Conservation (phyloP, 2,888 invertebrate genomes). For the Cosmopolites sordidus region DNA sequence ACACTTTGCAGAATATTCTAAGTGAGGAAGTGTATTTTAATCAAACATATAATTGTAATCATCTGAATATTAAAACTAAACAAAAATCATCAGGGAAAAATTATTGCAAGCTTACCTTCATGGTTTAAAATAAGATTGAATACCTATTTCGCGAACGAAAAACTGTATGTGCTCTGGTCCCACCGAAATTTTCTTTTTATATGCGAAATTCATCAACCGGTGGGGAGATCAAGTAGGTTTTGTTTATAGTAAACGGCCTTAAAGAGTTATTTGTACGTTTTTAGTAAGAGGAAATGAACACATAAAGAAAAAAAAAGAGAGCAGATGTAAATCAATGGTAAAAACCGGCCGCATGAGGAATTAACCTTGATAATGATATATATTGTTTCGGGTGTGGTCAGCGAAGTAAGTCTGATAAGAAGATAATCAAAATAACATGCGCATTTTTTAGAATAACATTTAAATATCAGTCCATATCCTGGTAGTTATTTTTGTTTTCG, state of each 20-base stretch:
- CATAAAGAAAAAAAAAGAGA: not conserved
- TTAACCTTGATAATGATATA: conserved; percentile 10
- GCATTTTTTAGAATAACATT: too few species aligned
- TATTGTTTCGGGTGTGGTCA: conserved; percentile 7
- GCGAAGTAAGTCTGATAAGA: conserved; percentile 2
- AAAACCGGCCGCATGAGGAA: conserved; percentile 8
- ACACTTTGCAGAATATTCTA: not conserved
- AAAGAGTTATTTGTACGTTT: conserved; percentile 5
- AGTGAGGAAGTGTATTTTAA: not conserved
- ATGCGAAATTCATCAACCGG: conserved; percentile 15
- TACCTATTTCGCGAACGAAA: conserved; percentile 34
- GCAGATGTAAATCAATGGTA: not conserved
- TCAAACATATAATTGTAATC: not conserved
- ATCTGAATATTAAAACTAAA: conserved; percentile 3
- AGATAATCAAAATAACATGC: not conserved
- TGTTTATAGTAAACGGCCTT: conserved; percentile 21
- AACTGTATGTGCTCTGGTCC: conserved; percentile 29
- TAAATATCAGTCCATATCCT: too few species aligned
- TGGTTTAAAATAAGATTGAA: conserved; percentile 16
- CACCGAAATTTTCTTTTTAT: conserved; percentile 26
- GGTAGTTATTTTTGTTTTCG: too few species aligned
- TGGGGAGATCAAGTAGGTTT: conserved; percentile 18
- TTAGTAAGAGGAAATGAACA: conserved; percentile 2
- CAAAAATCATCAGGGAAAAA: too few species aligned
- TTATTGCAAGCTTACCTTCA: conserved; percentile 31